Base-by-base conservation (phyloP, 2,888 invertebrate genomes). In the Synergus itoensis region DNA sequence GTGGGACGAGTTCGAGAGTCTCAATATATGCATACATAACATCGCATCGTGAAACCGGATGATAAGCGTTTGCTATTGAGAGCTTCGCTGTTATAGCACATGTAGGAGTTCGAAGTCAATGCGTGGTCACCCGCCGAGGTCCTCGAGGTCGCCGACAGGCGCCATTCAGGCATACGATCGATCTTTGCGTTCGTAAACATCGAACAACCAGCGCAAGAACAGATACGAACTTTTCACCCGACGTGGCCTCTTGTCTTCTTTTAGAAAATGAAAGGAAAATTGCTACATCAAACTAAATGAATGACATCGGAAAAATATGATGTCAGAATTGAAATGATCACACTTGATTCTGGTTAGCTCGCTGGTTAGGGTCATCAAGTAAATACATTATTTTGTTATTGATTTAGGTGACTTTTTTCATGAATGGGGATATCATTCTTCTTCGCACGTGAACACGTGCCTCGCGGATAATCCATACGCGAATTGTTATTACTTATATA, bases 71-170 rank as follows among this genome's bases (percentile, higher is more conserved):
- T 45, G 45, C 67, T 67, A 28, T 45, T 67, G 69, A 48, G 69
- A 69, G 45, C 43, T 65, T 36, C 36, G 12, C 65, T 43, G 41
- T 41, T 41, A 65, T 41, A 48, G 48, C 69, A 48, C 69, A 69
- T 69, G 48, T 69, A 45, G 67, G 53, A 76, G 76, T 76, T 76
- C 57, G 76, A 75, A 83, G 81, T 76, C 78, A 77, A 76, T 69
- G 73, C 76, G 40, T 76, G 62, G 60, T 76, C 62, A 79, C 78
- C 76, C 81, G 81, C 77, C 77, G 79, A 82, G 86, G 86, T 86
- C 85, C 81, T 81, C 79, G 85, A 82, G 88, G 88, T 88, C 86
- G 84, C 82, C 88, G 86, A 86, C 82, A 87, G 88, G 88, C 88
- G 88, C 87, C 88, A 85, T 80, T 77, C 80, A 82, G 86, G 77